Conservation (phyloP, 2,113 vertebrate species). For the Acinonyx jubatus region DNA sequence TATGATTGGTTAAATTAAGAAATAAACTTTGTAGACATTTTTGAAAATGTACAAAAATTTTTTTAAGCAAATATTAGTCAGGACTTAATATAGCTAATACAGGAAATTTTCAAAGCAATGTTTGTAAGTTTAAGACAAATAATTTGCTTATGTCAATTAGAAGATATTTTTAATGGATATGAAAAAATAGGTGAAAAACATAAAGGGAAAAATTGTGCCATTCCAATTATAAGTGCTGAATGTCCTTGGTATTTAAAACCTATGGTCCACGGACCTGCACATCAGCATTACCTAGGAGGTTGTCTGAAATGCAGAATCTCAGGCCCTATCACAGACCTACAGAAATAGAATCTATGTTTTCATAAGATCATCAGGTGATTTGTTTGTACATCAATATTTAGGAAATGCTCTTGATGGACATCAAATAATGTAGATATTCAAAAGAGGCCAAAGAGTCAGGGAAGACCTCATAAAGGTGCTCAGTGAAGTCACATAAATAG, state of each 20-base stretch:
- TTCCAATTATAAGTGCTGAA: not conserved
- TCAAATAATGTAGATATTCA: not conserved
- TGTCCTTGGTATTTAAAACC: not conserved
- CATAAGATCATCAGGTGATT: not conserved
- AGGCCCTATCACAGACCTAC: not conserved
- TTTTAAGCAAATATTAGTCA: not conserved
- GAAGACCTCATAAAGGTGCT: not conserved
- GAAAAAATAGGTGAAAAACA: not conserved
- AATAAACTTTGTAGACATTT: not conserved
- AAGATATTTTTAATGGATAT: not conserved
- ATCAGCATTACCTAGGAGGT: not conserved
- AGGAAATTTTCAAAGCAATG: not conserved
- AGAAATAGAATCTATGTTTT: not conserved
- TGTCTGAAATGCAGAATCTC: not conserved
- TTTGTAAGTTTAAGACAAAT: not conserved
- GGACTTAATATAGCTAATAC: not conserved
- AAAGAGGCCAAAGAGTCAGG: not conserved
- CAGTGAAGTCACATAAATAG: not conserved
- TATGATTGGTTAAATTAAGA: not conserved
- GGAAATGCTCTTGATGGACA: not conserved
- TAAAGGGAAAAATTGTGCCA: not conserved
- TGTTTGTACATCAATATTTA: not conserved
- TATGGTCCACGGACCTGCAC: not conserved
- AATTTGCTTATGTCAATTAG: not conserved
- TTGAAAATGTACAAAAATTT: not conserved